phyloP scores from a whole-genome alignment of 1,140 invertebrate species.

The Capitella teleta region DNA sequence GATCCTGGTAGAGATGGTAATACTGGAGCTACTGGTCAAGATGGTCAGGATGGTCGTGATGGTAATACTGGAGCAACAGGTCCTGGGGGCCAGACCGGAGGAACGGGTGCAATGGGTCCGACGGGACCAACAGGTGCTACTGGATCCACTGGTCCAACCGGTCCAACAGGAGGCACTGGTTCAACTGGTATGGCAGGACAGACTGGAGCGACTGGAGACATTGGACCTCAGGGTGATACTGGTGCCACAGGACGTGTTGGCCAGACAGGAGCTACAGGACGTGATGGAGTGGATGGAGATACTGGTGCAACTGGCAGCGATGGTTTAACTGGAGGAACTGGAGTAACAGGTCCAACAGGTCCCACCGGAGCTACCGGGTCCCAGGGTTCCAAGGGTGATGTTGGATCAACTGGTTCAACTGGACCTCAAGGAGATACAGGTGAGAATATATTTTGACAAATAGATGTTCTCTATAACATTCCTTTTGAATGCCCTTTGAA shows the following conservation, averaged over 20 bases:
- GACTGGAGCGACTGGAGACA: conserved; percentile 1
- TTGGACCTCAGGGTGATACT: conserved; percentile 4
- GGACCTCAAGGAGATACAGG: conserved; percentile 4
- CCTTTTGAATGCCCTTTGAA: background rate
- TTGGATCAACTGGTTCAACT: conserved; percentile 9
- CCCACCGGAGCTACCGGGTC: conserved; percentile 1
- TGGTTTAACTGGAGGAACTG: conserved; percentile 4
- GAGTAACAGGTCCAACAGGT: background rate
- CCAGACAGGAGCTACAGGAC: background rate
- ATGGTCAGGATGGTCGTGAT: background rate
- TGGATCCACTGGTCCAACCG: conserved; percentile 5
- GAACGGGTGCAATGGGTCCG: conserved; percentile 1
- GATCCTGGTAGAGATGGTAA: background rate
- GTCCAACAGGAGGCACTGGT: conserved; percentile 9
- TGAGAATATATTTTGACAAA: no score
- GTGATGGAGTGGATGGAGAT: background rate
- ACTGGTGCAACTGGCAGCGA: background rate
- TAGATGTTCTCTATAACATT: background rate
- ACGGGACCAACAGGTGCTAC: background rate
- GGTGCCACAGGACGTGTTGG: background rate
- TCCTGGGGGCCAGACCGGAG: background rate
- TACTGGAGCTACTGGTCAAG: background rate
- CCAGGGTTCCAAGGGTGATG: conserved; percentile 1
- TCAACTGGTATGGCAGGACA: conserved; percentile 6
- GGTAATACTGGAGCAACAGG: conserved; percentile 1